Base-by-base conservation (phyloP, 2,888 invertebrate species). In the Scaptomyza reducta region DNA sequence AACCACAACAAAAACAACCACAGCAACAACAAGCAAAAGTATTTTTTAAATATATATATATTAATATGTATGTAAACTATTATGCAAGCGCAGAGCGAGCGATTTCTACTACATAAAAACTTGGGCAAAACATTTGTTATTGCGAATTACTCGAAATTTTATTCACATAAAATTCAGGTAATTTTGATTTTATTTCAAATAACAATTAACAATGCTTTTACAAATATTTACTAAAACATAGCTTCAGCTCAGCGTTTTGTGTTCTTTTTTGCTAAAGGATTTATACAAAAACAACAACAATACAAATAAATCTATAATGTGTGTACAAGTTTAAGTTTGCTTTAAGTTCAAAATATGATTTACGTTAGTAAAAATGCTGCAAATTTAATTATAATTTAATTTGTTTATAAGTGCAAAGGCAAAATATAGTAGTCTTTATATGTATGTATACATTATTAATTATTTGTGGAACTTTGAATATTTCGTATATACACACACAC, bases 311-410 rank as follows among this genome's bases (percentile, higher is more conserved):
- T 57, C 50, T 70, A 80, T 58, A 67, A 73, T 77, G 69, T 72
- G 78, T 70, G 66, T 87, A 85, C 68, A 81, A 64, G 56, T 69
- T 81, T 82, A 82, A 82, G 82, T 87, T 77, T 69, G 85, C 63
- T 87, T 84, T 82, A 82, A 82, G 82, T 82, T 78, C 82, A 81
- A 87, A 77, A 70, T 78, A 82, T 76, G 65, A 75, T 87, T 87
- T 87, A 82, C 54, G 40, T 78, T 82, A 87, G 76, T 62, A 67
- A 67, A 74, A 82, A 80, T 85, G 87, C 77, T 82, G 85, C 81
- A 82, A 82, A 85, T 81, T 75, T 82, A 82, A 70, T 77, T 85
- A 53, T 87, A 82, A 82, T 72, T 50, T 56, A 61, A 57, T 67
- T 81, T 81, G 54, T 54, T 74, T 55, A 44, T 82, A 82, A 82